Base-by-base conservation (phyloP, 1,140 invertebrate genomes). In the Drosophila malerkotliana region DNA sequence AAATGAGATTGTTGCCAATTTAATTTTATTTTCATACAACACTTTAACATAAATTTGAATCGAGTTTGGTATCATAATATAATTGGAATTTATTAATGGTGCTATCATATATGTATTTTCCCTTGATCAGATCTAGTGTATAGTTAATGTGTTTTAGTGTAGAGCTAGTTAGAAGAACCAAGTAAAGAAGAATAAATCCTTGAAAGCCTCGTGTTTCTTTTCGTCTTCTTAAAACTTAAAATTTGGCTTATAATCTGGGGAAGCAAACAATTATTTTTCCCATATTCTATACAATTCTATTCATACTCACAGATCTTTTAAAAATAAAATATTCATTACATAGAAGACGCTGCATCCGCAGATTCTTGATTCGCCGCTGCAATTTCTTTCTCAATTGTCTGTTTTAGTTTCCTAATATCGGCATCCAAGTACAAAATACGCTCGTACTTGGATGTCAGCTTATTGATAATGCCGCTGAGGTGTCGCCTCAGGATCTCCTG, bases 1-100 rank as follows among this genome's bases (percentile, higher is more conserved):
- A 85, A 87, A 82, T 79, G 82, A 75, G 74, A 87, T 85, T 82
- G 74, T 52, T 78, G 82, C 39, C 74, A 83, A 62, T 75, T 78
- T 82, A 87, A 85, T 64, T 78, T 78, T 39, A 56, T 67, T 59
- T 10, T 21, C 18, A 12, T 10, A 14, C 7, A 18, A 47, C 15
- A 21, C 18, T 10, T 21, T 18, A 47, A 21, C 18, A 18, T 1
- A 10, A 34, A 75, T 57, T 76, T 24, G 49, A 75, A 9, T n/a
- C 18, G 37, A 14, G 15, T 24, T 52, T 18, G 18, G 18, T 18
- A 18, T 26, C 51, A 51, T 30, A 26, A 15, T 30, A 44, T 12
- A 12, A 37, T 12, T 37, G 34, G 34, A 34, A 34, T 10, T 15
- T 4, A 41, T 41, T 41, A 5, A 14, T 41, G 2, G 39, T 4